Conservation (phyloP, 2,113 vertebrate species). For the Gavialis gangeticus region DNA sequence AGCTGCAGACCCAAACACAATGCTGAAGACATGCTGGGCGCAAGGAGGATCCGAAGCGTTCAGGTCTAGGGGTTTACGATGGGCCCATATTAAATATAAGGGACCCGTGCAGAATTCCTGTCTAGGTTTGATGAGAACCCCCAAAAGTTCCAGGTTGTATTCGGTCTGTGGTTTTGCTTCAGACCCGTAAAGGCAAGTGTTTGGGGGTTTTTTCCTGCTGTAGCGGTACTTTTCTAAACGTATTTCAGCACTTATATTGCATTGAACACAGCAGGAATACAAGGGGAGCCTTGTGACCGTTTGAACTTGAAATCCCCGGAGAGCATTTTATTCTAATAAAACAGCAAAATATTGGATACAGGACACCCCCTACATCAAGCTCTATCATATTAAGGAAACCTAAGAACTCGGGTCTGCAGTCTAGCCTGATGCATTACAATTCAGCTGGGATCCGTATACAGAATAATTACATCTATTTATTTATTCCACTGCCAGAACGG, state of each 20-base stretch:
- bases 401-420: constrained; percentile 85
- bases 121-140: neutral
- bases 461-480: constrained; percentile 92
- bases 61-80: neutral
- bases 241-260: constrained; percentile 45
- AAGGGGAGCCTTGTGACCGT: constrained; percentile 73
- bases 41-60: fast-evolving
- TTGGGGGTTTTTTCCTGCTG: constrained; percentile 10
- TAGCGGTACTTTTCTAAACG: constrained; percentile 15
- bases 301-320: constrained; percentile 89
- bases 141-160: neutral
- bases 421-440: constrained; percentile 82
- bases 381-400: constrained; percentile 95
- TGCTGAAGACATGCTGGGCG: neutral
- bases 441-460: constrained; percentile 81
- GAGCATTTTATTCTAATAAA: constrained; percentile 94
- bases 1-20: neutral
- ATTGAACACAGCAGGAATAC: constrained; percentile 16
- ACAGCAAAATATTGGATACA: constrained; percentile 88
- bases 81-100: neutral
- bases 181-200: neutral
- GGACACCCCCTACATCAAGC: constrained; percentile 91
- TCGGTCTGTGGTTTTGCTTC: neutral
- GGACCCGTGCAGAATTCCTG: neutral
- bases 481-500: constrained; percentile 87